A percentile compares a stretch with the other conserved stretches of the same genome.
These are phyloP conservation scores for Protomyctophum bolini DNA, from an alignment of 2,113 vertebrate genomes.

Conservation along the genomic window DNA sequence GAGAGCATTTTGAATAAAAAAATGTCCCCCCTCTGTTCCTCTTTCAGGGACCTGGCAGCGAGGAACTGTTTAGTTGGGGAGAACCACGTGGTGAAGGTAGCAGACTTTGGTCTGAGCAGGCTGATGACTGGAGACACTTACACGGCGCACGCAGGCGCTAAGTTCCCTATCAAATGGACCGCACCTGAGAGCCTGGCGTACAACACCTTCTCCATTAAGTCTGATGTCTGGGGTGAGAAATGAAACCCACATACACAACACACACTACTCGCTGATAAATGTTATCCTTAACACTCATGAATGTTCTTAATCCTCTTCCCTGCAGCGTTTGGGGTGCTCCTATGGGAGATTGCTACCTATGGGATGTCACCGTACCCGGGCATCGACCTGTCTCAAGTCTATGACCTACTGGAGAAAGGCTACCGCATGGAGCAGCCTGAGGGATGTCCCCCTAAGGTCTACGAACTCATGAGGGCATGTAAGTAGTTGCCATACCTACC, in stretches of 20 bases:
- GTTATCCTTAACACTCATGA: not conserved
- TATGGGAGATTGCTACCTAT: conserved; percentile 99
- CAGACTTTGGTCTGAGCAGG: conserved; percentile 95
- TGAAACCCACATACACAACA: not conserved
- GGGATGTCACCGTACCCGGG: conserved; percentile 99
- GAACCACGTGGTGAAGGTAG: conserved; percentile 98
- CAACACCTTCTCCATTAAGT: conserved; percentile 99
- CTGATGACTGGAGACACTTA: conserved; percentile 99
- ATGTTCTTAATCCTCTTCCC: not conserved
- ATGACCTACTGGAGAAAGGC: conserved; percentile 97
- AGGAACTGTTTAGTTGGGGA: conserved; percentile 97
- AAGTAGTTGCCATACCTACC: conserved; percentile 69
- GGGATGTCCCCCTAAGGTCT: conserved; percentile 97
- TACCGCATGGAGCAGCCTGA: conserved; percentile 99
- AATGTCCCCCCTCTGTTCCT: conserved; percentile 12
- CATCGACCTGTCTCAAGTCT: conserved; percentile 98
- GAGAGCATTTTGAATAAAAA: not conserved
- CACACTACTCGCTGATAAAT: not conserved
- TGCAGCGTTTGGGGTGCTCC: conserved; percentile 93
- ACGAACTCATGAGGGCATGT: conserved; percentile 99
- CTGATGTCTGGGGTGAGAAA: conserved; percentile 94
- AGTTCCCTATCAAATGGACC: conserved; percentile 99
- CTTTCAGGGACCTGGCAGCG: conserved; percentile 91
- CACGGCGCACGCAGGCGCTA: conserved; percentile 98
- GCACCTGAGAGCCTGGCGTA: conserved; percentile 98